Evolutionary conservation across 2,113 vertebrate species (phyloP).

Genomic region (Urocitellus parryii): DNA sequence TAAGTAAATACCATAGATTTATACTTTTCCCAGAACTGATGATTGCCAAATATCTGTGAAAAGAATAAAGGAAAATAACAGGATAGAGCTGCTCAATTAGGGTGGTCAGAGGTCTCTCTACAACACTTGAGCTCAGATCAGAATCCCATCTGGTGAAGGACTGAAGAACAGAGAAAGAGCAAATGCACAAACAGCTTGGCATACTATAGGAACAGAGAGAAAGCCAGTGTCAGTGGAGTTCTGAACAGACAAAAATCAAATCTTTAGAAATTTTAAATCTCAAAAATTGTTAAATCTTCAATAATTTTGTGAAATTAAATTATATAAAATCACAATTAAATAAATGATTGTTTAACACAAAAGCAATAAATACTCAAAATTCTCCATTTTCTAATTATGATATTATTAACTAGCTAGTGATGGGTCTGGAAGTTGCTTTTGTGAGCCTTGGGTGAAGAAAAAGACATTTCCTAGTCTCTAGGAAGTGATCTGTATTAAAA

Average conservation of each 20-base stretch:
- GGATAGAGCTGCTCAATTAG: no score
- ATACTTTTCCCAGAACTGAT: neutral
- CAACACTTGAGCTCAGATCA: neutral
- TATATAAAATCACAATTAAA: neutral
- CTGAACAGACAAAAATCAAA: neutral
- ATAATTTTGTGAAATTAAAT: neutral
- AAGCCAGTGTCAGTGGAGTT: neutral
- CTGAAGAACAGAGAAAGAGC: neutral
- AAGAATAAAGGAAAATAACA: neutral
- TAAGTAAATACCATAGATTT: neutral
- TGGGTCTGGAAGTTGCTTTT: slow-evolving; percentile 16
- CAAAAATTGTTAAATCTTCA: neutral
- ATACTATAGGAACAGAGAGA: neutral
- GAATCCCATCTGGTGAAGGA: neutral
- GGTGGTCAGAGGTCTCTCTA: neutral
- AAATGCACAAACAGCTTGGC: neutral
- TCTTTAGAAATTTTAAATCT: neutral
- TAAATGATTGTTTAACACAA: neutral
- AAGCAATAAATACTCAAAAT: neutral
- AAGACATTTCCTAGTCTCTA: slow-evolving; percentile 18
- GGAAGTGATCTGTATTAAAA: neutral
- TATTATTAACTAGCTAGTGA: neutral
- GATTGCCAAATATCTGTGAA: neutral
- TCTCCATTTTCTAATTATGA: neutral
- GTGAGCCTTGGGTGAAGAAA: slow-evolving; percentile 22